A percentile compares a stretch with the other conserved stretches of the same genome.
These are phyloP conservation scores for Sebastes iracundus DNA, from an alignment of 2,797 vertebrate genomes.

Conservation along the genomic window DNA sequence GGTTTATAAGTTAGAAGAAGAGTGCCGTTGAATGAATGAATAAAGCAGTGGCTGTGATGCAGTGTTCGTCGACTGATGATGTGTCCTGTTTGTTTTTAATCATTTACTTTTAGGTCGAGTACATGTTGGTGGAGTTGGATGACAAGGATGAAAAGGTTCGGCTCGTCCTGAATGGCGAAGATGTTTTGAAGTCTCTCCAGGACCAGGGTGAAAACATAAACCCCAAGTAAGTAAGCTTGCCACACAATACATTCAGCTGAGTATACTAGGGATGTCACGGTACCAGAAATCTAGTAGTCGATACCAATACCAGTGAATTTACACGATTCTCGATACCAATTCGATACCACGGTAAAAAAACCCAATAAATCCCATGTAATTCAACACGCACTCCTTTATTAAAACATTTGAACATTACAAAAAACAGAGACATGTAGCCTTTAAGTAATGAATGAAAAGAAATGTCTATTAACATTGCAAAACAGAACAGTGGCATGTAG, in stretches of 20 bases:
- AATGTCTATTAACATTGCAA: no score
- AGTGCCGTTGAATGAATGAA: neutral
- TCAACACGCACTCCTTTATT: no score
- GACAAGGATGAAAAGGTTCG: slow-evolving; percentile 90
- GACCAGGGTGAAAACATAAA: slow-evolving; percentile 93
- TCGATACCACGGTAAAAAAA: no score
- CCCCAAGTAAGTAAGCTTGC: slow-evolving; percentile 90
- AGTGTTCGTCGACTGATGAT: neutral
- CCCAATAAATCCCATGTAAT: no score
- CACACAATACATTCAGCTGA: neutral
- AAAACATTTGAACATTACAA: no score
- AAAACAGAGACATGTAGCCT: no score
- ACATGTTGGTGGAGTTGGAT: slow-evolving; percentile 95
- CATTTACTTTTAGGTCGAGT: slow-evolving; percentile 88
- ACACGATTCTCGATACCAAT: no score
- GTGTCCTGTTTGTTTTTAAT: neutral
- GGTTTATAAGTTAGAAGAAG: neutral
- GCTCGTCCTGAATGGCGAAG: slow-evolving; percentile 85
- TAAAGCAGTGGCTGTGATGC: neutral
- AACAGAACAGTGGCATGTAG: no score
- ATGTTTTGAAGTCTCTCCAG: slow-evolving; percentile 92
- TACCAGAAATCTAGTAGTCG: no score
- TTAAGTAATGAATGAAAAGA: no score
- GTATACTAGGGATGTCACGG: neutral
- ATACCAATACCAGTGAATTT: no score